Conservation (phyloP, 2,888 invertebrate species). For the Tenthredo mesomela region DNA sequence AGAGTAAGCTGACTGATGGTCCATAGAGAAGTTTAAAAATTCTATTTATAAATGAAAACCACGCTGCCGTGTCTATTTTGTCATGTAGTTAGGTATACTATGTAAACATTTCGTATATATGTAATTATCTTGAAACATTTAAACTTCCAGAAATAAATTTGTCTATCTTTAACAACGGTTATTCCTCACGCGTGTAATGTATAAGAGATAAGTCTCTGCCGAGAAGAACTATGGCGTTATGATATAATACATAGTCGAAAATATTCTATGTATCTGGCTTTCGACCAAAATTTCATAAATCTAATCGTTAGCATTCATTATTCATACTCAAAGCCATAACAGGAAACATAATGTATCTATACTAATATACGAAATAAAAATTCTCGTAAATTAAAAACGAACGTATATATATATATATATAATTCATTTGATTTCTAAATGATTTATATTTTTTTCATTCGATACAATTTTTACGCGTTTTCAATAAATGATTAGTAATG, state of each 20-base stretch:
- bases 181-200: background rate
- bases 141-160: slow-evolving; percentile 19
- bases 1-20: background rate
- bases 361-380: too few species aligned
- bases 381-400: background rate
- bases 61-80: slow-evolving; percentile 5
- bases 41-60: slow-evolving; percentile 20
- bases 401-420: too few species aligned
- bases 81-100: background rate
- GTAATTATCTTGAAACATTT: slow-evolving; percentile 19
- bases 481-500: background rate
- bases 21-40: background rate
- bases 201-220: background rate
- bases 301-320: background rate
- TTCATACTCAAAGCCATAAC: background rate
- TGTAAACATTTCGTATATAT: background rate
- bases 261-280: background rate
- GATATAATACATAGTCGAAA: background rate
- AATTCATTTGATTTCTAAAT: background rate
- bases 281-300: background rate
- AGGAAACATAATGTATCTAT: background rate
- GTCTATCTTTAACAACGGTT: background rate
- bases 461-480: background rate
- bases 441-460: background rate
- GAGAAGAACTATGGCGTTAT: background rate